These are phyloP conservation scores for Bicyclus anynana DNA, from an alignment of 1,140 invertebrate genomes.

Conservation along the genomic window DNA sequence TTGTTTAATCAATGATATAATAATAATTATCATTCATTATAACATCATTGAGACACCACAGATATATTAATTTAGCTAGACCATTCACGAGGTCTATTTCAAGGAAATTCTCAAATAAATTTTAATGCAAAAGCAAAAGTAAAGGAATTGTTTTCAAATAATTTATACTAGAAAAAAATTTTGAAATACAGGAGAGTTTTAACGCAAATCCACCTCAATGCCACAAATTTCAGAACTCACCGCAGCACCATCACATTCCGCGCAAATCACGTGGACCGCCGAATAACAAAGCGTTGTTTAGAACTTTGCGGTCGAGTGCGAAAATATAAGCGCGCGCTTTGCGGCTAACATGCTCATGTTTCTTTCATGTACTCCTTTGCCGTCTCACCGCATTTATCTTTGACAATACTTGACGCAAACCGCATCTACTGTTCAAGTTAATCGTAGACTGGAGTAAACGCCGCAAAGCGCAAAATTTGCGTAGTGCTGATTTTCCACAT, in stretches of 20 bases:
- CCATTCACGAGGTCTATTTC: too few species aligned
- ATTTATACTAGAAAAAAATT: too few species aligned
- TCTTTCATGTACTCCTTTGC: conserved; percentile 1
- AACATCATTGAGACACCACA: too few species aligned
- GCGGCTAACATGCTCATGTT: conserved; percentile 23
- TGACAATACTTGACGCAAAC: not conserved
- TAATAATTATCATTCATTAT: too few species aligned
- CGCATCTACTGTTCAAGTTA: not conserved
- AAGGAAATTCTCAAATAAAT: too few species aligned
- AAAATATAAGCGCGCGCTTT: conserved; percentile 33
- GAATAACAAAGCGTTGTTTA: conserved; percentile 38
- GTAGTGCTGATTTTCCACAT: too few species aligned
- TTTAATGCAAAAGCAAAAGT: too few species aligned
- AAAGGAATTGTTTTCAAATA: too few species aligned
- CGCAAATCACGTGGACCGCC: conserved; percentile 28
- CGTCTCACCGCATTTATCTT: conserved; percentile 1
- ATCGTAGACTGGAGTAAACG: not conserved
- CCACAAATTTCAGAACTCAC: conserved; percentile 23
- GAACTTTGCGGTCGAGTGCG: conserved; percentile 31
- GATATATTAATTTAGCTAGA: too few species aligned
- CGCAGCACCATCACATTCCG: conserved; percentile 34
- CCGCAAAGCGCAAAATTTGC: too few species aligned
- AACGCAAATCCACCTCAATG: conserved; percentile 10
- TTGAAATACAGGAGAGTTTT: not conserved
- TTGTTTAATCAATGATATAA: too few species aligned